Conservation (phyloP, 2,888 invertebrate species). For the Thyatira batis region DNA sequence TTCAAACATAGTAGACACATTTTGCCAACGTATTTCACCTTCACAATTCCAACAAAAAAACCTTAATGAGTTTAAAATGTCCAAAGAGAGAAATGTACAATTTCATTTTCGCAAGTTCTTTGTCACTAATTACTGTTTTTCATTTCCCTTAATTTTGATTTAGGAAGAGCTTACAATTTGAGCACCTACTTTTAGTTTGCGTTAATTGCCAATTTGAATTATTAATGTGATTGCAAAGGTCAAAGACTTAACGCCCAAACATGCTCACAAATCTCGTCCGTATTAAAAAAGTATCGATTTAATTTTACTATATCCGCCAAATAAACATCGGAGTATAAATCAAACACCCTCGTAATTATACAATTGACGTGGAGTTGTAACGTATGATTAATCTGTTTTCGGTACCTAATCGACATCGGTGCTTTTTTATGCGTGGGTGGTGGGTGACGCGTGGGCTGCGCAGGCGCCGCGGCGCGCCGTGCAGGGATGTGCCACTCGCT, state of each 20-base stretch:
- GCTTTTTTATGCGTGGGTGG: constrained; percentile 28
- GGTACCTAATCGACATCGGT: constrained; percentile 32
- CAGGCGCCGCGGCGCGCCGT: constrained; percentile 46
- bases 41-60: background rate
- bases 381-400: constrained; percentile 50
- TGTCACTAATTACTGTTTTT: background rate
- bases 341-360: constrained; percentile 62
- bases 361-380: constrained; percentile 19
- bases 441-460: constrained; percentile 50
- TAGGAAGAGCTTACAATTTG: background rate
- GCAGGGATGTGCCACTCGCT: background rate
- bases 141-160: background rate
- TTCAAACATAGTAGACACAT: background rate
- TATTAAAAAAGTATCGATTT: constrained; percentile 17
- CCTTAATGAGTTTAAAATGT: background rate
- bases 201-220: constrained; percentile 20
- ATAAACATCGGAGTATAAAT: constrained; percentile 41
- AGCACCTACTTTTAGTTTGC: constrained; percentile 8
- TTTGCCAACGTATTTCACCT: background rate
- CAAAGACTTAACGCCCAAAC: constrained; percentile 20
- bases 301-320: constrained; percentile 17
- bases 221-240: constrained; percentile 16
- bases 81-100: background rate
- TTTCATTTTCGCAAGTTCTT: background rate
- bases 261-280: constrained; percentile 4